phyloP scores from a whole-genome alignment of 2,888 invertebrate genomes.

The Glyphotaelius pellucidus region DNA sequence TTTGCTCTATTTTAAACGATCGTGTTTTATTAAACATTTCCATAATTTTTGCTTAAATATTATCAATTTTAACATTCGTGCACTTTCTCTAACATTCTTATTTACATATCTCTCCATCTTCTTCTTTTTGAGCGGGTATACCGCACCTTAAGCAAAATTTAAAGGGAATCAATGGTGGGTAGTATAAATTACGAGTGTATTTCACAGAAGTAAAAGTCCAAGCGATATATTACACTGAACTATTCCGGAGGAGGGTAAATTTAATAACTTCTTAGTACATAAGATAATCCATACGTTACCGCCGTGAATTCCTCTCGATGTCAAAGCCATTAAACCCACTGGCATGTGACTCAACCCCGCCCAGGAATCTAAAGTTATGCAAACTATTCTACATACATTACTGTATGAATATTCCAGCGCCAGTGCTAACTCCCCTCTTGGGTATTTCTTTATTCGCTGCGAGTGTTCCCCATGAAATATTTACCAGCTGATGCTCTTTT shows the following conservation, averaged over 20 bases:
- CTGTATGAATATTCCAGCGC: not conserved
- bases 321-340: not conserved
- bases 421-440: not conserved
- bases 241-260: not conserved
- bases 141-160: too few species aligned
- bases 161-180: too few species aligned
- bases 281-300: not conserved
- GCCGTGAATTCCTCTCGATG: not conserved
- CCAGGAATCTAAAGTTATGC: constrained; percentile 7
- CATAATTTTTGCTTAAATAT: too few species aligned
- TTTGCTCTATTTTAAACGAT: too few species aligned
- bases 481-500: not conserved
- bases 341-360: not conserved
- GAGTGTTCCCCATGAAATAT: not conserved
- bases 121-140: too few species aligned
- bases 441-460: not conserved
- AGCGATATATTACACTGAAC: not conserved
- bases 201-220: not conserved
- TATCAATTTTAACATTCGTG: too few species aligned
- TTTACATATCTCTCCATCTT: too few species aligned
- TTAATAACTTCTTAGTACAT: not conserved
- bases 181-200: not conserved
- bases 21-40: too few species aligned
- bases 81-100: too few species aligned
- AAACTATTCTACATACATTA: not conserved